These are phyloP conservation scores for Craterocephalus amniculus DNA, from an alignment of 2,797 vertebrate genomes.

Conservation along the genomic window DNA sequence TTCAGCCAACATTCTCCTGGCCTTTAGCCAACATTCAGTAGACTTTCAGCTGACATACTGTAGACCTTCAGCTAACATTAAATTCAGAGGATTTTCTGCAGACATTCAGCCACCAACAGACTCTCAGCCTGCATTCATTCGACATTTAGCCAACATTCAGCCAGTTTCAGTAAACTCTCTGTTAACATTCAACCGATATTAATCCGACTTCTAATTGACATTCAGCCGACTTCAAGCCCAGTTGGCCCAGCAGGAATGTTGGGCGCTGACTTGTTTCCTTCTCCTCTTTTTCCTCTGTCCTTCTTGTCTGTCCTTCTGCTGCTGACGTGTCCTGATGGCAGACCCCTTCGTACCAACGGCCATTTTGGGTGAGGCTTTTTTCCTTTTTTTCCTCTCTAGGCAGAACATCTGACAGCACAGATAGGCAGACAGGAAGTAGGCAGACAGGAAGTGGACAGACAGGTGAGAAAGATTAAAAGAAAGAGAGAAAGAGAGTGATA, in stretches of 20 bases:
- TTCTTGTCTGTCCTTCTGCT: slow-evolving; percentile 26
- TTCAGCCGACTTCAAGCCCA: background rate
- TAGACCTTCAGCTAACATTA: background rate
- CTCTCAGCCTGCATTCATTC: background rate
- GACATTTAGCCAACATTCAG: background rate
- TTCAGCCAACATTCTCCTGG: no score
- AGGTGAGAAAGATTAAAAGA: slow-evolving; percentile 47
- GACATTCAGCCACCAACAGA: background rate
- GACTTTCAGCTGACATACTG: background rate
- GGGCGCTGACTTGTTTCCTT: background rate
- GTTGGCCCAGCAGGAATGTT: background rate
- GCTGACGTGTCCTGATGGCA: slow-evolving; percentile 68
- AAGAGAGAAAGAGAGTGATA: slow-evolving; percentile 49
- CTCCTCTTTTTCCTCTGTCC: background rate
- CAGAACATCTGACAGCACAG: slow-evolving; percentile 22
- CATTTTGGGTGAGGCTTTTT: slow-evolving; percentile 94
- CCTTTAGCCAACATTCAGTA: background rate
- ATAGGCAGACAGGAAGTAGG: slow-evolving; percentile 27
- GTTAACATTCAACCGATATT: background rate
- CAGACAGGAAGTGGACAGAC: slow-evolving; percentile 22
- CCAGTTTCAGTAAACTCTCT: background rate
- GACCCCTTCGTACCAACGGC: slow-evolving; percentile 96
- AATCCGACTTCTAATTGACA: background rate
- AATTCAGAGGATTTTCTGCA: background rate
- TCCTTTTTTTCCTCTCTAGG: slow-evolving; percentile 54